Evolutionary conservation across 2,888 invertebrate genomes (phyloP), one percentile per base, ranked within the genome.

Genomic region (Carterocephalus palaemon): DNA sequence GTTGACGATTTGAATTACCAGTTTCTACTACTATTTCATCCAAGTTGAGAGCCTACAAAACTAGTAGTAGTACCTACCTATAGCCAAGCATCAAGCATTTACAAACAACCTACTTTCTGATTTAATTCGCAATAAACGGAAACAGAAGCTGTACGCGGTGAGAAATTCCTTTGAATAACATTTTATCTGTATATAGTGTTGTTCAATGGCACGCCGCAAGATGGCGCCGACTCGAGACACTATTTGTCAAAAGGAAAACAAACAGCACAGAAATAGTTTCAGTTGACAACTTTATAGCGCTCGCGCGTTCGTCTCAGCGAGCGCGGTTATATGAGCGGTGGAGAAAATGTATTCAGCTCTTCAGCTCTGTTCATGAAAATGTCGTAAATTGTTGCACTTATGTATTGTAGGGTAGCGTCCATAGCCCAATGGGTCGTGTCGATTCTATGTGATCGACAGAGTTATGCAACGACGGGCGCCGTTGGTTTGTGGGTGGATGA

Each of bases 201-300:
- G 45, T 51, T 53, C 52, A 52, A 47, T 48, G 57, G 67, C 63
- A 75, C 65, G 68, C 66, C 66, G 57, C 72, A 77, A 81, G 76
- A 81, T 75, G 78, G 79, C 78, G 76, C 64, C 71, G 54, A 48
- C 51, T 53, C 64, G 67, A 68, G 74, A 63, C 75, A 66, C 76
- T 70, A 79, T 82, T 81, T 83, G 82, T 83, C 83, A 84, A 81
- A 83, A 75, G 71, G 70, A 75, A 78, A 79, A 83, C 84, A 80
- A 84, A 84, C 83, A 73, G 64, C 62, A 69, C 75, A 74, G 78
- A 72, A 83, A 85, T 83, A 85, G 83, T 81, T 74, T 62, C 63
- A 67, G 80, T 72, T 84, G 84, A 85, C 85, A 85, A 82, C 74
- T 85, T 84, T 83, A 85, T 78, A 65, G 80, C 73, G 60, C 54